Base-by-base conservation (phyloP, 2,113 vertebrate species). In the Macrotus californicus region DNA sequence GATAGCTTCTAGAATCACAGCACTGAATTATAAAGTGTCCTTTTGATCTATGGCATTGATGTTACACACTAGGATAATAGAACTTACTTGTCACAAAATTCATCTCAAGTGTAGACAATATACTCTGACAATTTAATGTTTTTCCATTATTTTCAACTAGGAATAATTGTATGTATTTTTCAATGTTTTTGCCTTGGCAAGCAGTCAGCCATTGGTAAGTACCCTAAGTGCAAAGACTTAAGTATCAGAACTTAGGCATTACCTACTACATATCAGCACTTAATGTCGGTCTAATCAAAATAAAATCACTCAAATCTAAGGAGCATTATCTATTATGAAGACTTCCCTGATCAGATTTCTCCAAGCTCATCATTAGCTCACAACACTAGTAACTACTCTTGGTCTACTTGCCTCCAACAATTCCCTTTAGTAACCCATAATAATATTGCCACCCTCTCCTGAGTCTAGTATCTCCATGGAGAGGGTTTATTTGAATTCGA, bases 201-300 rank as follows among this genome's bases (percentile, higher is more conserved):
- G 39, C 41, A 93, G 46, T 93, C 54, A 93, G 31, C 54, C 79
- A 93, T 39, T 86, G 43, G 22, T 77, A 96, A 88, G 69, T 92
- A 82, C 31, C 77, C 52, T 70, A 87, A 80, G 41, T 50, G 90
- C 48, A 92, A 92, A 94, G 18, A 84, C 26, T 61, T 41, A 75
- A 80, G 16, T 79, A 80, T 70, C 77, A 96, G 90, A 94, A 39
- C 3, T 76, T 86, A 76, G 43, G 6, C 21, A 79, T 88, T 94
- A 48, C 31, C 48, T 91, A 46, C 16, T 87, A 59, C 43, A 36
- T 64, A 84, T 73, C 43, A 91, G 75, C n/a, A 87, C 39, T 72
- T 92, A 85, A 79, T 91, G n/a, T 69, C 81, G 94, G 91, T 61
- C 70, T 93, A 96, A 91, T 94, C n/a, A 96, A 86, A 95, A 91